phyloP scores from a whole-genome alignment of 1,140 invertebrate genomes.

The Psilanteris sp. region DNA sequence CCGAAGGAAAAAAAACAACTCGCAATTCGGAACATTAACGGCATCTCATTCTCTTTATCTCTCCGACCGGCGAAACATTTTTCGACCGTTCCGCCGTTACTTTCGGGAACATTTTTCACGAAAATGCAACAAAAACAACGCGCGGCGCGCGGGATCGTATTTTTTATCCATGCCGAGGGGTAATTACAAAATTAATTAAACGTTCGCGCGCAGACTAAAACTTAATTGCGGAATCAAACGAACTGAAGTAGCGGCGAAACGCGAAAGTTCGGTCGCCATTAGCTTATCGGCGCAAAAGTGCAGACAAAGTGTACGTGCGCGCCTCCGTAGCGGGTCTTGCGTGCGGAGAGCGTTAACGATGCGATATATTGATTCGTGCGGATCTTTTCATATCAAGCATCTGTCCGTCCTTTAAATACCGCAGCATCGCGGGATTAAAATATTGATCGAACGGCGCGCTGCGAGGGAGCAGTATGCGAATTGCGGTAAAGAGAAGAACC shows the following conservation, averaged over 20 bases:
- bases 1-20: too few relatives aligned
- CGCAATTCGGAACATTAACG: too few relatives aligned
- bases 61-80: too few relatives aligned
- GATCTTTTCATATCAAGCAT: conserved; percentile 68
- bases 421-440: conserved; percentile 80
- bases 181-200: conserved; percentile 45
- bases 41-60: too few relatives aligned
- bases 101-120: neutral
- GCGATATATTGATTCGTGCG: conserved; percentile 67
- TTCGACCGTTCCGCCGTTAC: too few relatives aligned
- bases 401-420: conserved; percentile 76
- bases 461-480: conserved; percentile 73
- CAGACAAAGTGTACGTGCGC: conserved; percentile 45
- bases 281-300: conserved; percentile 53
- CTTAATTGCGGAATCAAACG: conserved; percentile 37
- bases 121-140: too few relatives aligned
- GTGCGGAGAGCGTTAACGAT: conserved; percentile 63
- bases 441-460: conserved; percentile 77
- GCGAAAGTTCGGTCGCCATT: conserved; percentile 47
- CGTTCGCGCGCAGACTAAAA: conserved; percentile 2
- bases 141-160: too few relatives aligned
- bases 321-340: conserved; percentile 16
- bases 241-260: conserved; percentile 27
- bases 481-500: conserved; percentile 73
- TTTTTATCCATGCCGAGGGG: too few relatives aligned